Evolutionary conservation across 1,140 invertebrate species (phyloP).

Genomic region (Ceratina japonica): DNA sequence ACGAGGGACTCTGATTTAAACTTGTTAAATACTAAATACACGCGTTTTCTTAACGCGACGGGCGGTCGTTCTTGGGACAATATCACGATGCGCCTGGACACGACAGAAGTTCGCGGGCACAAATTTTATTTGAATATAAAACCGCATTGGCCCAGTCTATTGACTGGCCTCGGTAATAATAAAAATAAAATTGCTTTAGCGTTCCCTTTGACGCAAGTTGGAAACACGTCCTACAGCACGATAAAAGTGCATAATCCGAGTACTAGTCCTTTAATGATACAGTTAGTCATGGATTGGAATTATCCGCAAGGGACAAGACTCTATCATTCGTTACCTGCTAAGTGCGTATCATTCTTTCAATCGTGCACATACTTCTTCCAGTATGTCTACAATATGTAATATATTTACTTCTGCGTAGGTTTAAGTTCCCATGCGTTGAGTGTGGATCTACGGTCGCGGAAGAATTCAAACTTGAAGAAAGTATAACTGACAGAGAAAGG

Average conservation of each 20-base stretch:
- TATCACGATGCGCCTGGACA: conserved; percentile 88
- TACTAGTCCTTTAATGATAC: conserved; percentile 81
- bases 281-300: conserved; percentile 82
- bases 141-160: conserved; percentile 86
- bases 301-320: conserved; percentile 80
- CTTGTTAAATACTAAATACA: conserved; percentile 81
- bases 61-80: conserved; percentile 81
- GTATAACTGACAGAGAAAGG: conserved; percentile 61
- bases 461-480: conserved; percentile 75
- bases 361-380: background rate
- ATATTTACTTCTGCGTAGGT: conserved; percentile 57
- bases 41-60: conserved; percentile 80
- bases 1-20: conserved; percentile 83
- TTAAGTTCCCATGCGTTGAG: conserved; percentile 72
- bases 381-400: background rate
- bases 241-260: conserved; percentile 84
- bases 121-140: conserved; percentile 86
- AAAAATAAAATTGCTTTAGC: conserved; percentile 80
- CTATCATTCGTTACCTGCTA: conserved; percentile 78
- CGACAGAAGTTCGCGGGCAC: conserved; percentile 86
- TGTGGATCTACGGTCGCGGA: conserved; percentile 68
- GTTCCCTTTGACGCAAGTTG: conserved; percentile 91
- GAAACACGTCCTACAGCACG: conserved; percentile 85
- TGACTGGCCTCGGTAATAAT: conserved; percentile 66
- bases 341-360: conserved; percentile 59